Base-by-base conservation (phyloP, 1,140 invertebrate species). In the Aethina tumida region DNA sequence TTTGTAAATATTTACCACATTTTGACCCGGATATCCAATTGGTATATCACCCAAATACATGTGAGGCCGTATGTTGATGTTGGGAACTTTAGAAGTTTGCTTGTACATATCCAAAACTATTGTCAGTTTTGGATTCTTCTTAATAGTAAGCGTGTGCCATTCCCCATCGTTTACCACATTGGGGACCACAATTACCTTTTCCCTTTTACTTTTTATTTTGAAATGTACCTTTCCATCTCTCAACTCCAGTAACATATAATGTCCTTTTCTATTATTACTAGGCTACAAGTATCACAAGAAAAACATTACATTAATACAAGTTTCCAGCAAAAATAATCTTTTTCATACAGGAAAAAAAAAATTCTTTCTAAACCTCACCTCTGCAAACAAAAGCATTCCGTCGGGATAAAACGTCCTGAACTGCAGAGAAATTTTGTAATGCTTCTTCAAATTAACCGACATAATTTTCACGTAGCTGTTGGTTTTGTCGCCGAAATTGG, bases 391-490 rank as follows among this genome's bases (percentile, higher is more conserved):
- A 4, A 95, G 59, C 35, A 92, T 58, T 21, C 89, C 90, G 53
- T 90, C 79, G 0, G 77, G 74, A 61, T 89, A 84, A 53, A 84
- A 90, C 0, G 89, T 93, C 16, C 89, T 66, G 53, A 94, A 86
- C 47, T 86, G 77, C 46, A 94, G 79, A 34, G 81, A 76, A 19
- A 93, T 63, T 5, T 73, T 70, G 50, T 88, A 89, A 50, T 78
- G 75, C 40, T 74, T 74, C 39, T 75, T 70, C 66, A 81, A 75
- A 39, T 79, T 74, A 49, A 70, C 70, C 21, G 74, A 70, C 27
- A 72, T 69, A 6, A 84, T 60, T 39, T 76, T 70, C 0, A 87
- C 79, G 55, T 86, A 80, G 56, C 86, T 89, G 41, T 83, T 70
- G 0, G 72, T 58, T 33, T 73, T 71, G 59, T 92, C 87, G 3